These are phyloP conservation scores for Poliocrania exsul DNA, from an alignment of 2,797 vertebrate species.

Conservation along the genomic window DNA sequence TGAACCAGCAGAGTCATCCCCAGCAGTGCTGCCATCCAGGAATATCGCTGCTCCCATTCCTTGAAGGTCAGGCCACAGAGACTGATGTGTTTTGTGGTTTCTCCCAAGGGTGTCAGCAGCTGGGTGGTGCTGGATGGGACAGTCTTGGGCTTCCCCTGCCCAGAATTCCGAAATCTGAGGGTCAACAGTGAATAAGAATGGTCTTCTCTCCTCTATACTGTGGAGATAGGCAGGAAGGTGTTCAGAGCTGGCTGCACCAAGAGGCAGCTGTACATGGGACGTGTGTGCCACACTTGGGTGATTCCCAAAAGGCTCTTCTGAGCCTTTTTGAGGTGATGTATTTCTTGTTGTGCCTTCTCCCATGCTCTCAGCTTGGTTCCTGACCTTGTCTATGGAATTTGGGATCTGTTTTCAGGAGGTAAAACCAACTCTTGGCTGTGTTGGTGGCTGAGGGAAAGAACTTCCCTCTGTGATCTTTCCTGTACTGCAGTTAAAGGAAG, in stretches of 20 bases:
- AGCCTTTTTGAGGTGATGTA: fast-evolving
- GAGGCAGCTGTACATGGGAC: fast-evolving
- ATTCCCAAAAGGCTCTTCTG: background rate
- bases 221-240: background rate
- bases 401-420: background rate
- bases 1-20: background rate
- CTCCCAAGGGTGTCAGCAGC: background rate
- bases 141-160: background rate
- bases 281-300: fast-evolving
- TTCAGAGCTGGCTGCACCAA: background rate
- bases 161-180: background rate
- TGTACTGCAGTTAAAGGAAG: background rate
- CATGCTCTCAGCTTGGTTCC: background rate
- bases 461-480: fast-evolving
- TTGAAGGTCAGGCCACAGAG: background rate
- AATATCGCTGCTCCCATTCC: background rate
- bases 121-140: background rate
- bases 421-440: background rate
- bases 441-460: background rate
- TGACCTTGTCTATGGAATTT: background rate
- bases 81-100: background rate
- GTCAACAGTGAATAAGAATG: background rate
- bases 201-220: fast-evolving
- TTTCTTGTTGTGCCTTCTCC: background rate
- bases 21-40: background rate